Conservation (phyloP, 2,113 vertebrate genomes). For the Panthera leo region DNA sequence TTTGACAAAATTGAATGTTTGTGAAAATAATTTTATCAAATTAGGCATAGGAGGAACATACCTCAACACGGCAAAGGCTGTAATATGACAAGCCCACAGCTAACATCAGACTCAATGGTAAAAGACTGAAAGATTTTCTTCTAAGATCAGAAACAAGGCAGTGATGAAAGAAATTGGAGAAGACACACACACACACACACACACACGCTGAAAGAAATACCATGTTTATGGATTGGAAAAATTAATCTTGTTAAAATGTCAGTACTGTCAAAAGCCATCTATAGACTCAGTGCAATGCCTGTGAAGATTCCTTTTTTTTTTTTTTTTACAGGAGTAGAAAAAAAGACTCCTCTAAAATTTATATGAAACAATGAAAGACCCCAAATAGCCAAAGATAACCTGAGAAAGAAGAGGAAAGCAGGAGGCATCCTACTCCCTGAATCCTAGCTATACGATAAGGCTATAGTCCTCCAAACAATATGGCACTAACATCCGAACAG, state of each 20-base stretch:
- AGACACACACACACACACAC: neutral
- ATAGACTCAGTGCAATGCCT: neutral
- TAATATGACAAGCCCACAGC: neutral
- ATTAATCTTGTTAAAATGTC: neutral
- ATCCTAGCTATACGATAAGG: neutral
- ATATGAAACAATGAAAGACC: neutral
- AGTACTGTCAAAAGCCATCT: neutral
- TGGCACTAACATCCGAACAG: neutral
- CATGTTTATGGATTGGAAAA: neutral
- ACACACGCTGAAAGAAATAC: neutral
- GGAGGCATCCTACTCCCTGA: neutral
- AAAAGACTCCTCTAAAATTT: neutral
- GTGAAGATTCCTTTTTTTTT: neutral
- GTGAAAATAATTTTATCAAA: neutral
- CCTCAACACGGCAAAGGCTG: neutral
- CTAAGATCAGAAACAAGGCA: neutral
- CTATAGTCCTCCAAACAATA: neutral
- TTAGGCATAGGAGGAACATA: neutral
- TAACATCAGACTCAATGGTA: neutral
- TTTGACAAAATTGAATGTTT: neutral
- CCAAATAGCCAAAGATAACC: neutral
- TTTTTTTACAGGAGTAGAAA: neutral
- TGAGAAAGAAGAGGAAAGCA: neutral
- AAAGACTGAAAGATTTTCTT: neutral
- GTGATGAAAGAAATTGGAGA: neutral